These are phyloP conservation scores for Telmatherina bonti DNA, from an alignment of 2,797 vertebrate genomes.

Conservation along the genomic window DNA sequence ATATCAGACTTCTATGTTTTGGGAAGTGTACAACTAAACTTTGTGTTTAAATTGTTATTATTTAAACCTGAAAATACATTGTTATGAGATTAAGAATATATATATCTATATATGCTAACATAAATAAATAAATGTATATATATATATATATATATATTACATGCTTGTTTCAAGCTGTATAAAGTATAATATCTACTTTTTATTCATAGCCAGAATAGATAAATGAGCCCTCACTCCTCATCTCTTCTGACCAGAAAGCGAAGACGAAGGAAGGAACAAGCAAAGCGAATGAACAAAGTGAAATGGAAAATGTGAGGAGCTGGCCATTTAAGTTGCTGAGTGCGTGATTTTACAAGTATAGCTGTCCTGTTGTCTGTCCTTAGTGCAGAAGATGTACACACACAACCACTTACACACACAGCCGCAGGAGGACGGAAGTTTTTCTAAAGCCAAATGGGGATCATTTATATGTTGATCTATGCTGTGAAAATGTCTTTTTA, in stretches of 20 bases:
- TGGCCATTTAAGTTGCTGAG: slow-evolving; percentile 35
- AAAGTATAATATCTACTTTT: too few species aligned
- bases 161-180: too few species aligned
- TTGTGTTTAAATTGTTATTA: too few species aligned
- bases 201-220: too few species aligned
- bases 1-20: too few species aligned
- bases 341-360: slow-evolving; percentile 67
- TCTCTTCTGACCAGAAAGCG: slow-evolving; percentile 51
- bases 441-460: too few species aligned
- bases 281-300: slow-evolving; percentile 45
- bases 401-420: background rate
- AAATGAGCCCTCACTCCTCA: slow-evolving; percentile 42
- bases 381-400: slow-evolving; percentile 20
- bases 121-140: background rate
- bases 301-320: slow-evolving; percentile 77
- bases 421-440: background rate
- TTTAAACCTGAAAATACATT: too few species aligned
- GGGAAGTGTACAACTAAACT: too few species aligned
- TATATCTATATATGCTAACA: too few species aligned
- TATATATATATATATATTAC: too few species aligned
- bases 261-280: slow-evolving; percentile 51
- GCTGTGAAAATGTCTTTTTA: slow-evolving; percentile 40
- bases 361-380: slow-evolving; percentile 72
- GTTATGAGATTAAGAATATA: too few species aligned
- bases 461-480: slow-evolving; percentile 43